Evolutionary conservation across 2,888 invertebrate genomes (phyloP), one percentile per base, ranked within the genome.

Genomic region (Trissonchulus latispiculum): DNA sequence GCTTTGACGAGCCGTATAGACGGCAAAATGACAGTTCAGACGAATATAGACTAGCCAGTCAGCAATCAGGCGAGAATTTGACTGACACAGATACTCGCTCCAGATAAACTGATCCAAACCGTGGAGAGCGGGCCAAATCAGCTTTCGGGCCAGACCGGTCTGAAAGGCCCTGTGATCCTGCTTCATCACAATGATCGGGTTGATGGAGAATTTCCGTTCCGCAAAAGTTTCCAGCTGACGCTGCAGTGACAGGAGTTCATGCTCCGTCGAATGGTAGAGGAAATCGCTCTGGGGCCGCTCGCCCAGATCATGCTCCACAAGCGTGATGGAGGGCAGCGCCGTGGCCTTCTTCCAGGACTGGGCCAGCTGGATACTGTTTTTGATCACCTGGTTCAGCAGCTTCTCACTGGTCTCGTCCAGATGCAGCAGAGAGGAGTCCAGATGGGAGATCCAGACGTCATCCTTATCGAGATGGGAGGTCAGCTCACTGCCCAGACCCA

Each of bases 111-210:
- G 81, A 3, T 79, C 79, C 31, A 81, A 76, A 70, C 81, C 80
- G 74, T 81, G 81, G 18, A 82, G 76, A 1, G 81, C 81, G 3
- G 81, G 81, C 81, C 81, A 81, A n/a, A 81, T 75, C 0, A 81
- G 77, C 28, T 81, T 81, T 69, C 79, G 79, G 73, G 61, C 36
- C 36, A 73, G 31, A 1, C 72, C 72, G 8, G 61, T 23, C 23
- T 72, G 62, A 31, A 66, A 72, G n/a, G 35, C 72, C 28, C 2
- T 18, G 31, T 48, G 8, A 59, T 71, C 61, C 61, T 71, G 62
- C 36, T 72, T 72, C 66, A 72, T 66, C 15, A 72, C 32, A 28
- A 72, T 72, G 31, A 72, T 23, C 23, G 72, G 72, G 36, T 72
- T 72, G 64, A 72, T 62, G 23, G 62, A 23, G 29, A 72, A 72